Conservation (phyloP, 2,113 vertebrate genomes). For the Chloropsis cyanopogon region DNA sequence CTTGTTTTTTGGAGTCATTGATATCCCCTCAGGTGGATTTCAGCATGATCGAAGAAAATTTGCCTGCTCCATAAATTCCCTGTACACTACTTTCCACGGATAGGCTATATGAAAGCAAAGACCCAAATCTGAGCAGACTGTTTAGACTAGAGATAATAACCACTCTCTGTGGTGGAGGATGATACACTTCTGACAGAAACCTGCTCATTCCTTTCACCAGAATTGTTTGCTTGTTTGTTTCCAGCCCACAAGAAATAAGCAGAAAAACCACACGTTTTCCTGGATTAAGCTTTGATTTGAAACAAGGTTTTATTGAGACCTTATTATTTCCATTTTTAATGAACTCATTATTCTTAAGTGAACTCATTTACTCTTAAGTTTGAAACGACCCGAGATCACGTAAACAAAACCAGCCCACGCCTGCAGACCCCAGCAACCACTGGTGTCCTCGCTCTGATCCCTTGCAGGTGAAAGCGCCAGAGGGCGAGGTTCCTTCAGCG, state of each 20-base stretch:
- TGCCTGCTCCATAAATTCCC: not conserved
- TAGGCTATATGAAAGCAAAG: not conserved
- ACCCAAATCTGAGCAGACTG: not conserved
- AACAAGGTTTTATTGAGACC: not conserved
- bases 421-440: not conserved
- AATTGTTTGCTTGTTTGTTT: constrained; percentile 9
- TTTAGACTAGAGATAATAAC: not conserved
- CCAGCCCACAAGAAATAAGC: not conserved
- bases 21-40: not conserved
- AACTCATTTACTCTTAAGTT: not conserved
- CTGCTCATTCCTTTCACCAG: not conserved
- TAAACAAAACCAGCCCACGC: not conserved
- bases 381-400: not conserved
- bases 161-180: not conserved
- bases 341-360: not conserved
- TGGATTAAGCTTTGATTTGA: not conserved
- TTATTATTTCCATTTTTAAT: not conserved
- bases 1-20: not conserved
- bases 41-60: not conserved
- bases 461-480: not conserved
- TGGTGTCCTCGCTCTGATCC: not conserved
- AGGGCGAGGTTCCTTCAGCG: fast-evolving
- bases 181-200: not conserved
- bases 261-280: not conserved
- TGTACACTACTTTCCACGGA: fast-evolving